These are phyloP conservation scores for Galbula dea DNA, from an alignment of 2,113 vertebrate genomes.

Conservation along the genomic window DNA sequence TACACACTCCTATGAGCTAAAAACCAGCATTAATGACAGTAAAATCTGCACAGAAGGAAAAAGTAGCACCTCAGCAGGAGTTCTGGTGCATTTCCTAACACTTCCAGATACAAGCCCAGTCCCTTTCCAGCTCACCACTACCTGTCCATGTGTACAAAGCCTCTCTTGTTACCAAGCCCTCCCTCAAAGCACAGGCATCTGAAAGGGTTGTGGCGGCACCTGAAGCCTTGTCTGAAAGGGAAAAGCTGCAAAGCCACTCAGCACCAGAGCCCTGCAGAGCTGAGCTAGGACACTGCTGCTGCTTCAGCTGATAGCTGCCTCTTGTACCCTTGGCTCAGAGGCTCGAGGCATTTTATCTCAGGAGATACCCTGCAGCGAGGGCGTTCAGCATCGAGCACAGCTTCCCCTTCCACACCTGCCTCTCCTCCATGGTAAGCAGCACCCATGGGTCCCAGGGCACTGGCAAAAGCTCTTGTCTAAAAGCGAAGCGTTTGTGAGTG, in stretches of 20 bases:
- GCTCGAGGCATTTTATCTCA: background rate
- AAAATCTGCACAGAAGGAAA: background rate
- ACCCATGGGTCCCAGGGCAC: background rate
- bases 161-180: fast-evolving
- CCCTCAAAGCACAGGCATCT: background rate
- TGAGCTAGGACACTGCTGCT: background rate
- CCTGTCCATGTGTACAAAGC: background rate
- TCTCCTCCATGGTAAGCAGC: background rate
- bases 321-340: background rate
- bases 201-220: fast-evolving
- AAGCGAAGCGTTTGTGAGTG: background rate
- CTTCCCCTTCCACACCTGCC: background rate
- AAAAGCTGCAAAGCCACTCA: background rate
- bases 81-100: background rate
- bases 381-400: background rate
- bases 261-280: background rate
- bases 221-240: background rate
- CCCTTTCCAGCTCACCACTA: background rate
- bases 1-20: background rate
- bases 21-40: background rate
- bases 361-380: background rate
- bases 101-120: background rate
- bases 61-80: background rate
- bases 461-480: background rate
- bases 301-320: background rate